Conservation (phyloP, 2,113 vertebrate genomes). For the Furnarius figulus region DNA sequence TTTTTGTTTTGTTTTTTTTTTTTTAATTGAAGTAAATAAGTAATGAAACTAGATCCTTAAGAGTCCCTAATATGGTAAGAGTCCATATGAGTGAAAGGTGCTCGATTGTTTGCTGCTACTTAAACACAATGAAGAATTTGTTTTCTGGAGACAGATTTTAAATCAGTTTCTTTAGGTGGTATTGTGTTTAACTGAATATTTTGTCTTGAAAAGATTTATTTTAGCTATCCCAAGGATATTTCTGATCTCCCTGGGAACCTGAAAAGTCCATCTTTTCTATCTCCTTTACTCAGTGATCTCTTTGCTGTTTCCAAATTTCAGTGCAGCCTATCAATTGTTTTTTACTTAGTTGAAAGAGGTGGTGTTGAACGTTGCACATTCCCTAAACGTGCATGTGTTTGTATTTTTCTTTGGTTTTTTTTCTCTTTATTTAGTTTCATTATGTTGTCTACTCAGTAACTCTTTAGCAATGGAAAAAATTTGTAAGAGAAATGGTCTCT, state of each 20-base stretch:
- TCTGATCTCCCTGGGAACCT: not conserved
- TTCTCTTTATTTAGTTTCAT: not conserved
- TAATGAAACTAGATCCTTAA: not conserved
- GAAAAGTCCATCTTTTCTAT: not conserved
- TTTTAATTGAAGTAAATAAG: not conserved
- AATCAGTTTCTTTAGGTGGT: not conserved
- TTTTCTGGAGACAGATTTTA: not conserved
- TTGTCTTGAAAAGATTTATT: not conserved
- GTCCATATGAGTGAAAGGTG: not conserved
- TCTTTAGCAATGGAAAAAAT: not conserved
- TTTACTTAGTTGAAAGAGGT: not conserved
- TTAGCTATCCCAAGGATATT: not conserved
- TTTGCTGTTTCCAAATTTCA: not conserved
- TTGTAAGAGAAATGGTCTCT: not conserved
- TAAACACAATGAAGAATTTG: not conserved
- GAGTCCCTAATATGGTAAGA: not conserved
- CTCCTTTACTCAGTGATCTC: not conserved
- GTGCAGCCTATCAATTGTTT: not conserved
- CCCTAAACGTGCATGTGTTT: not conserved
- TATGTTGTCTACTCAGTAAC: not conserved
- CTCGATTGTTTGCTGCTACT: not conserved
- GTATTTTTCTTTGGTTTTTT: no score
- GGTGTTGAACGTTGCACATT: not conserved
- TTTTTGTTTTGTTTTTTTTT: not conserved
- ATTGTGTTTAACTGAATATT: not conserved